Conservation (phyloP, 2,888 invertebrate genomes). For the Pimpla rufipes region DNA sequence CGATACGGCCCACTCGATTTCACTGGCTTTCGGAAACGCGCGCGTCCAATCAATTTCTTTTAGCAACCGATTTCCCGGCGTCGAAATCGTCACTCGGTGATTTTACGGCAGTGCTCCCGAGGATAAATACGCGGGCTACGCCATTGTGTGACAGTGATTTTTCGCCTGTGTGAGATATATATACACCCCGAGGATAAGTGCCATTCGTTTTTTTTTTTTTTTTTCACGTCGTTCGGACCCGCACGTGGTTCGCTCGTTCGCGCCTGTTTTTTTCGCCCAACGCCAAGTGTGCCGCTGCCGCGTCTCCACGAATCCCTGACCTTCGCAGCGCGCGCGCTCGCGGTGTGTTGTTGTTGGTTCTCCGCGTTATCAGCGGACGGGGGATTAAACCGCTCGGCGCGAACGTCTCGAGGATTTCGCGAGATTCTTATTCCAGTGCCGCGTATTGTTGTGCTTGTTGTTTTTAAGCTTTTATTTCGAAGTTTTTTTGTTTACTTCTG, state of each 20-base stretch:
- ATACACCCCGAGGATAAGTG: conserved; percentile 35
- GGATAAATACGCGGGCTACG: conserved; percentile 18
- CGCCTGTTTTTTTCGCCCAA: not conserved
- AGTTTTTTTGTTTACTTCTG: conserved; percentile 1
- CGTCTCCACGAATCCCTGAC: conserved; percentile 11
- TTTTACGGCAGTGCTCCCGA: conserved; percentile 17
- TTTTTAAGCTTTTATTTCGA: not conserved
- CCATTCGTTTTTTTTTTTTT: conserved; percentile 12
- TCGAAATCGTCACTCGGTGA: not conserved
- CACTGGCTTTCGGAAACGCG: conserved; percentile 14
- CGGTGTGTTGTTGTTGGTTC: conserved; percentile 19
- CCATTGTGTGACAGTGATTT: conserved; percentile 19
- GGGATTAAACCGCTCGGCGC: conserved; percentile 66
- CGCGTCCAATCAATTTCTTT: conserved; percentile 8
- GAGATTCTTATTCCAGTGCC: conserved; percentile 45
- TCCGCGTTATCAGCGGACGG: conserved; percentile 22
- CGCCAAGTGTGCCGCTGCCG: conserved; percentile 11
- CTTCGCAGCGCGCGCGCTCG: not conserved
- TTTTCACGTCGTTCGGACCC: conserved; percentile 19
- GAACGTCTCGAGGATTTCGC: conserved; percentile 55
- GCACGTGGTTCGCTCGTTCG: conserved; percentile 12
- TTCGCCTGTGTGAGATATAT: not conserved
- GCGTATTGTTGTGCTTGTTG: conserved; percentile 30
- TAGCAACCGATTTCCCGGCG: not conserved
- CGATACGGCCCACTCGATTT: not conserved